A percentile compares a stretch with the other conserved stretches of the same genome.
phyloP scores from a whole-genome alignment of 1,140 invertebrate genomes.

The Colletes gigas region DNA sequence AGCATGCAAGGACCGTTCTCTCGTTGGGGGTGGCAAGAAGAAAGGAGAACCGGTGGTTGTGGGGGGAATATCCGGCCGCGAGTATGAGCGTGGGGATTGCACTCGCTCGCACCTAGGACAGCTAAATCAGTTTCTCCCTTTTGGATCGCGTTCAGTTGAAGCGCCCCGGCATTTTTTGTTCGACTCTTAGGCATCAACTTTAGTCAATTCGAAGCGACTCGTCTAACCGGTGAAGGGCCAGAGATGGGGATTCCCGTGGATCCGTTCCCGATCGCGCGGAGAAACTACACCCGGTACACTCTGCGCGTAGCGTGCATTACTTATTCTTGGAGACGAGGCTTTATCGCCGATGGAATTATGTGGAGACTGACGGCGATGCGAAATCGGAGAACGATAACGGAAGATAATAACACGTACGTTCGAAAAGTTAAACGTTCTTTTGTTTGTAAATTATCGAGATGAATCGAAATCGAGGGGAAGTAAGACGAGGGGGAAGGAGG shows the following conservation, averaged over 20 bases:
- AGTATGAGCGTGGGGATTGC: constrained; percentile 8
- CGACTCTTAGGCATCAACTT: constrained; percentile 46
- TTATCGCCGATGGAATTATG: background rate
- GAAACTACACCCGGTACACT: constrained; percentile 28
- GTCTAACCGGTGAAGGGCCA: constrained; percentile 14
- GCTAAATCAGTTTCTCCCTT: background rate
- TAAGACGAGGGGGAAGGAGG: background rate
- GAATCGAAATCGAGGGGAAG: background rate
- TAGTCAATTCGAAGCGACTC: constrained; percentile 58
- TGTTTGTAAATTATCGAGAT: constrained; percentile 68
- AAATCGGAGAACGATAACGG: background rate
- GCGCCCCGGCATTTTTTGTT: constrained; percentile 34
- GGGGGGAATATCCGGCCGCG: constrained; percentile 1
- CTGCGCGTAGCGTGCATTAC: constrained; percentile 54
- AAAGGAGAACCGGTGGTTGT: background rate
- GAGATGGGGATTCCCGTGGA: background rate
- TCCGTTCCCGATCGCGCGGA: constrained; percentile 24
- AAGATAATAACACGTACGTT: background rate
- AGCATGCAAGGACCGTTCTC: background rate
- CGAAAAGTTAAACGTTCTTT: constrained; percentile 31
- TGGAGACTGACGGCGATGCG: background rate
- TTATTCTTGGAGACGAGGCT: constrained; percentile 44
- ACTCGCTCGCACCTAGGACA: background rate
- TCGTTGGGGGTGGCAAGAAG: background rate
- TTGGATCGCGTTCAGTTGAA: background rate